Percentiles rank a stretch among this genome's conserved stretches.
Evolutionary conservation across 1,140 invertebrate genomes (phyloP).

Genomic region (Linepithema humile): DNA sequence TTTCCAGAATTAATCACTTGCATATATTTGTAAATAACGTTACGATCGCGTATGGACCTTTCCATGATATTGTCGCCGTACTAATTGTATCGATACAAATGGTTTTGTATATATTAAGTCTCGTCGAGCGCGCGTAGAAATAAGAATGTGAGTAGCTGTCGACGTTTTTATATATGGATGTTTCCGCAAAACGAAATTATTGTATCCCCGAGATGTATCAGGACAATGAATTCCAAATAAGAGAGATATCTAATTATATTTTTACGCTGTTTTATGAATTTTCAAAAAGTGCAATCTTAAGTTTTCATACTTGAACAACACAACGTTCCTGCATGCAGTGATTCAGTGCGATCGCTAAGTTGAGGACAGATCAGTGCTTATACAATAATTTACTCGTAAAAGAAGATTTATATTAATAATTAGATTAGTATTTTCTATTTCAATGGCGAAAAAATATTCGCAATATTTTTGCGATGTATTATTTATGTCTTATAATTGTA

Average conservation of each 20-base stretch:
- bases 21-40: slow-evolving; percentile 67
- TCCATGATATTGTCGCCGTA: slow-evolving; percentile 17
- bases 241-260: background rate
- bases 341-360: background rate
- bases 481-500: background rate
- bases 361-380: background rate
- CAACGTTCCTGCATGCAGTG: slow-evolving; percentile 17
- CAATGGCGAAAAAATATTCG: background rate
- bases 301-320: background rate
- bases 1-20: slow-evolving; percentile 48
- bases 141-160: slow-evolving; percentile 30
- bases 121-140: background rate
- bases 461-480: slow-evolving; percentile 31
- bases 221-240: background rate
- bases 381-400: background rate
- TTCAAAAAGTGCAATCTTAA: background rate
- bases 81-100: slow-evolving; percentile 21
- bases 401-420: background rate
- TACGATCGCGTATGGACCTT: background rate
- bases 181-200: slow-evolving; percentile 21
- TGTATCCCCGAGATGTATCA: slow-evolving; percentile 11
- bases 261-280: background rate
- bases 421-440: background rate
- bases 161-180: slow-evolving; percentile 46
- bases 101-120: slow-evolving; percentile 58